Evolutionary conservation across 2,888 invertebrate species (phyloP), one percentile per base, ranked within the genome.

Genomic region (Notodonta ziczac): DNA sequence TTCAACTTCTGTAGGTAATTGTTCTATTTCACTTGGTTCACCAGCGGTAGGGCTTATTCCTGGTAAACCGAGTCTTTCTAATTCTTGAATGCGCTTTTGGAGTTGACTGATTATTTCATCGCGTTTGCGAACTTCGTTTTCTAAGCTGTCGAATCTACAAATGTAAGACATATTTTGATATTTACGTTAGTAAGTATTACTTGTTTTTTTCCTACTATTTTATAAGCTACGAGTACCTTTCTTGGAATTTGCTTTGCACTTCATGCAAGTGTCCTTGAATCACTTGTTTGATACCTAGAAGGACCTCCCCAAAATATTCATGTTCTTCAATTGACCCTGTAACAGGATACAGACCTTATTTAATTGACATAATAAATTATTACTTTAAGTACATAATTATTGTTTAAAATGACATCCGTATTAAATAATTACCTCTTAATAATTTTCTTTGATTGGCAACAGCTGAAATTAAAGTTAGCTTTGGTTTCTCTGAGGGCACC

Each of bases 81-180:
- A 82, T 81, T 96, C 95, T 83, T 95, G 94, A 76, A 97, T 96
- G 77, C 97, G 94, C 73, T 94, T 94, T 83, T 97, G 97, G 51
- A 98, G 94, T 82, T 97, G 96, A 58, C 94, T 95, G 76, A 98
- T 98, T 64, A 97, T 96, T 80, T 96, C 96, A 82, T 98, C 97
- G 48, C 97, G 94, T 77, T 95, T 96, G 44, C 95, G 94, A n/a
- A 98, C 96, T 88, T 98, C 98, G 66, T 96, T 94, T 87, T 97
- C 97, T 84, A 98, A 91, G 69, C 95, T 96, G 63, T 96, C 95
- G 82, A 97, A 97, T 62, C 97, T 94, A 69, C 62, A 80, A 80
- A 50, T 35, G 12, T 12, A 48, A 48, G 12, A 40, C 62, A 61
- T 39, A 5, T 48, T 42, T 39, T 42, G 14, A 44, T 50, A 50